Evolutionary conservation across 2,113 vertebrate genomes (phyloP), one percentile per base, ranked within the genome.

Genomic region (Hippocampus zosterae): DNA sequence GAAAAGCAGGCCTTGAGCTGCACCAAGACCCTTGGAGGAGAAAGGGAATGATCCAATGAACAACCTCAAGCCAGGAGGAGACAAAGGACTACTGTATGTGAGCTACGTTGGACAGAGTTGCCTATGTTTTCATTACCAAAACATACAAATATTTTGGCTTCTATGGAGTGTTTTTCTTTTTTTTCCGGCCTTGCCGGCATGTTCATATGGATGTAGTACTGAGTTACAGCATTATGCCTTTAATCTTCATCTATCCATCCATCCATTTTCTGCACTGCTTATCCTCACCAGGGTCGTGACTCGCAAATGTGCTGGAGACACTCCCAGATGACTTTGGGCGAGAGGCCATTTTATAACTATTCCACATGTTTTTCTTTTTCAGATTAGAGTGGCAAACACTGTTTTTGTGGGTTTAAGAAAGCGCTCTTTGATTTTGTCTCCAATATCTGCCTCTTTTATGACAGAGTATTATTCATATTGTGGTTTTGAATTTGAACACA

Each of bases 171-270:
- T 69, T 79, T 55, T n/a, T 55, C 29, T 59, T 67, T 79, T 69
- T 84, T 80, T n/a, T n/a, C n/a, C n/a, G 82, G 84, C 81, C 79
- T 84, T 79, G 79, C 70, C 72, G 74, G 82, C 82, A 87, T 90
- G 88, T 81, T 85, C 71, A 74, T 53, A 81, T 87, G 89, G 88
- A 89, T 88, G 91, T 71, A 76, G 85, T 82, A 77, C 88, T 86
- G 79, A 88, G 78, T 88, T 81, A 75, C 72, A 85, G 81, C 82
- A 80, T 82, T 61, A 83, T 92, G 88, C 88, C 88, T 91, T 91
- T 87, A 69, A 75, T 77, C 79, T 82, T 68, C 52, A 81, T 40
- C 46, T 16, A 50, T 50, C 46, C 46, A 50, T 48, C 46, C 46
- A 48, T 50, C 15, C 16, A 50, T 50, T 50, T 50, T 5, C 46